Percentiles rank a stretch among this genome's conserved stretches.
These are phyloP conservation scores for Crossoptilon crossoptilon DNA, from an alignment of 2,797 vertebrate species.

Conservation along the genomic window DNA sequence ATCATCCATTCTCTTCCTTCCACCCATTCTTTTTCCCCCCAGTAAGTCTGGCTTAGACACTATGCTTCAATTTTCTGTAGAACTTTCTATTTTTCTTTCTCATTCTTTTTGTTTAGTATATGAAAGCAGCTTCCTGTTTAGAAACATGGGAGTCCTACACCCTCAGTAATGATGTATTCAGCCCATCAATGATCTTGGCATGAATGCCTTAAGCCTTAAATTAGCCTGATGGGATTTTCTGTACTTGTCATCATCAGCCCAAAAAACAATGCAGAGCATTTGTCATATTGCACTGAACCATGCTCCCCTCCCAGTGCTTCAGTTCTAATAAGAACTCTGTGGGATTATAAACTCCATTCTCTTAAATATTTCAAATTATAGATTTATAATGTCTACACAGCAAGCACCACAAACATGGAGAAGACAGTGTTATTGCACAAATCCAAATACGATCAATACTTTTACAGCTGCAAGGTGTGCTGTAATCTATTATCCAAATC, in stretches of 20 bases:
- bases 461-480: not conserved
- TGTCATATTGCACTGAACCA: constrained; percentile 3
- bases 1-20: constrained; percentile 72
- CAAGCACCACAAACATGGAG: not conserved
- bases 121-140: constrained; percentile 69
- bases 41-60: constrained; percentile 37
- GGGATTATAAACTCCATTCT: not conserved
- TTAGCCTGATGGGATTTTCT: constrained; percentile 54
- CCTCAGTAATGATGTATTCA: constrained; percentile 65
- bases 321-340: not conserved
- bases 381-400: not conserved
- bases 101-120: constrained; percentile 61
- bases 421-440: not conserved
- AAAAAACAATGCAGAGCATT: constrained; percentile 26
- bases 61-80: constrained; percentile 42
- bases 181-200: constrained; percentile 60
- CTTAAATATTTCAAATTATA: not conserved
- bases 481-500: not conserved
- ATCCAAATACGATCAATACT: not conserved
- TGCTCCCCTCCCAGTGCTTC: not conserved
- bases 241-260: constrained; percentile 20
- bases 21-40: constrained; percentile 50
- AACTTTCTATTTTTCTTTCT: constrained; percentile 64
- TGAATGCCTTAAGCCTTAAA: constrained; percentile 32
- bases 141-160: constrained; percentile 61